phyloP scores from a whole-genome alignment of 2,797 vertebrate species.

The Darevskia nairensis region DNA sequence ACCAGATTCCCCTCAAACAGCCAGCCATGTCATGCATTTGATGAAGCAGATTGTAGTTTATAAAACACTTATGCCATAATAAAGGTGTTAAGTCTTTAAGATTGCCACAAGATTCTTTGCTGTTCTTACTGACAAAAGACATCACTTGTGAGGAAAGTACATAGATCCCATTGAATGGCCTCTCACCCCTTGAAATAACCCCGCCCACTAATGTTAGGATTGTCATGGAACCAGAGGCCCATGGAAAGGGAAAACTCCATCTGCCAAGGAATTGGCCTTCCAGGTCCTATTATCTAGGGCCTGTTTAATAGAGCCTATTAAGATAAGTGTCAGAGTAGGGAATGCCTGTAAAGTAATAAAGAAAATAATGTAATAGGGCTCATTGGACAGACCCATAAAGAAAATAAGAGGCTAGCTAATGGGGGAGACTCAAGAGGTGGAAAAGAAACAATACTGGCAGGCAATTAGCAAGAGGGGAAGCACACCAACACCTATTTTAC shows the following conservation, averaged over 20 bases:
- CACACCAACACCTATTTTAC: background rate
- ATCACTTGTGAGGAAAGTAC: background rate
- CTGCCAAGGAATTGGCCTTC: background rate
- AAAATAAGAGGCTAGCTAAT: background rate
- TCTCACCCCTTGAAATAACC: background rate
- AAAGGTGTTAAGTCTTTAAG: too few species aligned
- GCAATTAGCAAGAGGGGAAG: background rate
- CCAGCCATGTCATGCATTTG: background rate
- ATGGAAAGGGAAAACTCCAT: background rate
- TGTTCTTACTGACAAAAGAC: background rate
- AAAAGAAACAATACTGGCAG: background rate
- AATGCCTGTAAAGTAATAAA: background rate
- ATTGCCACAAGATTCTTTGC: too few species aligned
- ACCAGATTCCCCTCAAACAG: background rate
- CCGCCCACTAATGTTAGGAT: background rate
- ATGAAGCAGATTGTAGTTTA: too few species aligned
- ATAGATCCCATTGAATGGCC: background rate
- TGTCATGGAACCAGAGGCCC: background rate
- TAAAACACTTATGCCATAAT: background rate
- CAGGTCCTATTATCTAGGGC: background rate
- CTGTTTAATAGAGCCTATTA: background rate
- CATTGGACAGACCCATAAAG: background rate
- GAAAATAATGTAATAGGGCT: background rate
- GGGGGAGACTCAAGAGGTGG: too few species aligned
- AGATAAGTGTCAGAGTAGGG: background rate